Base-by-base conservation (phyloP, 2,797 vertebrate species). In the Darevskia nairensis region DNA sequence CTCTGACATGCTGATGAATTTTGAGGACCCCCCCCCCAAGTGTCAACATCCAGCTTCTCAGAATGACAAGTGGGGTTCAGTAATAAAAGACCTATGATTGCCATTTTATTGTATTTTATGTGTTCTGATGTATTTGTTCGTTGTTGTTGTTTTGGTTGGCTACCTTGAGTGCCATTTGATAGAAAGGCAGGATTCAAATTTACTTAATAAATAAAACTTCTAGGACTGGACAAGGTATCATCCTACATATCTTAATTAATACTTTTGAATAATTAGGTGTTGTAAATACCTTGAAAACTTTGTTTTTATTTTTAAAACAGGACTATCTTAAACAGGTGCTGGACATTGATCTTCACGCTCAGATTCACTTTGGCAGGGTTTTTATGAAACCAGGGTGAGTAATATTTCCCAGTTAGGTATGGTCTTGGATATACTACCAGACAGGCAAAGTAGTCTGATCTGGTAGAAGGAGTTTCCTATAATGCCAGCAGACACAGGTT, bases 301-400 rank as follows among this genome's bases (percentile, higher is more conserved):
- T 89, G 92, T n/a, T 86, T 94, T 92, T 95, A 93, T 77, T 64
- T 94, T 92, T 92, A 86, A 80, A 96, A 92, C 95, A 99, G 99
- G 99, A 99, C 96, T 99, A 99, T 96, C 97, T 99, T 95, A 99
- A 99, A 96, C 99, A 99, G 97, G 99, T 99, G 96, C 97, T 99
- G 97, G 99, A 99, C 95, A 99, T 99, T 90, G 99, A 99, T 95
- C 99, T 99, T 94, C 99, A 99, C 19, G 99, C 99, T 95, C 99
- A 99, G 96, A 99, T 99, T 96, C 99, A 99, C 95, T 99, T 99
- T 96, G 99, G 99, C 94, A 97, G 99, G 94, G 99, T 99, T 95
- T 99, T 99, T 95, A 99, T 99, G 99, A 99, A 99, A 96, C 99
- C 99, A 94, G 99, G 98, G 98, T 98, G 97, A 97, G 98, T 93